These are phyloP conservation scores for Pangasius larnaudii DNA, from an alignment of 2,797 vertebrate genomes.

Conservation along the genomic window DNA sequence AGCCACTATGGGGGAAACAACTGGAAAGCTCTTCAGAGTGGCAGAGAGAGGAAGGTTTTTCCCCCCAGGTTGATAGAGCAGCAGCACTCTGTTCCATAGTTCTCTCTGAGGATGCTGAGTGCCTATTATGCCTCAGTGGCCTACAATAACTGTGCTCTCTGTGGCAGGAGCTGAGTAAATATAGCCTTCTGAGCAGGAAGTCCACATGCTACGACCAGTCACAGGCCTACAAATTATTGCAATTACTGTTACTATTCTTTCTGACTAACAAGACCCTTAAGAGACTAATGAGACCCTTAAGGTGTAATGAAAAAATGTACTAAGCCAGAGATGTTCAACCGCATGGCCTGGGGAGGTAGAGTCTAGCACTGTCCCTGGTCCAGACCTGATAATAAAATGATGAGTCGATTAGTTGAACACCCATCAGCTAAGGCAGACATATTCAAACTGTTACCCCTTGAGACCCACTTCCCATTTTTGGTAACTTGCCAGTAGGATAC, in stretches of 20 bases:
- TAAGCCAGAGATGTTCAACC: neutral
- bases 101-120: constrained; percentile 44
- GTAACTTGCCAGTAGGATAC: neutral
- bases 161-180: constrained; percentile 52
- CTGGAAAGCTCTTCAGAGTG: neutral
- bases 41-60: too few relatives aligned
- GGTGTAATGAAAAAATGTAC: neutral
- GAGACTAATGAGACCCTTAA: constrained; percentile 32
- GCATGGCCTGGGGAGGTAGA: neutral
- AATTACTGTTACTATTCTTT: constrained; percentile 54
- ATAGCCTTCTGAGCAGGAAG: constrained; percentile 42
- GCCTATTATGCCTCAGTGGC: constrained; percentile 53
- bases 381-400: constrained; percentile 2
- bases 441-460: neutral
- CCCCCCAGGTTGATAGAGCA: constrained; percentile 4
- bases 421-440: neutral
- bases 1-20: neutral
- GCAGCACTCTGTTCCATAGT: neutral
- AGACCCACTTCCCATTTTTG: neutral
- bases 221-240: constrained; percentile 39
- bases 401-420: neutral
- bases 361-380: neutral
- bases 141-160: constrained; percentile 44
- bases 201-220: constrained; percentile 29
- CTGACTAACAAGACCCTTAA: constrained; percentile 34